phyloP scores from a whole-genome alignment of 2,888 invertebrate genomes.

The Spisula solida region DNA sequence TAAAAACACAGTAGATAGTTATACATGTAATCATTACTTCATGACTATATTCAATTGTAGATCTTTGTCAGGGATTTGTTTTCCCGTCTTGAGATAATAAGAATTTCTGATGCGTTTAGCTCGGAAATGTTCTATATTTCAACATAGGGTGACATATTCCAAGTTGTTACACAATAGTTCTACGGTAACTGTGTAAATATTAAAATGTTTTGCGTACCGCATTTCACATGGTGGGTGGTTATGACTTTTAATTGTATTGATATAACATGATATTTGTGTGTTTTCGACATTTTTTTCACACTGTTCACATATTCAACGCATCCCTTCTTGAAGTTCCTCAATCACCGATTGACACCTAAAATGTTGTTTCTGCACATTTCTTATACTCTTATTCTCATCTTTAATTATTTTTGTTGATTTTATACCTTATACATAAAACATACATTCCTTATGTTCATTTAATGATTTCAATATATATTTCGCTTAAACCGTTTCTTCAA shows the following conservation, averaged over 20 bases:
- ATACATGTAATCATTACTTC: no score
- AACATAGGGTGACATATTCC: not conserved
- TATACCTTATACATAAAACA: no score
- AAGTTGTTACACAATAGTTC: not conserved
- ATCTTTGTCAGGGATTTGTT: not conserved
- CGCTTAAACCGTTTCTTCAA: no score
- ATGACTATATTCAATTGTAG: no score
- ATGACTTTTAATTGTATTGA: not conserved
- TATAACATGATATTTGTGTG: not conserved
- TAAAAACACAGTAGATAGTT: no score
- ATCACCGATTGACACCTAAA: not conserved
- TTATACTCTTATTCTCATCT: not conserved
- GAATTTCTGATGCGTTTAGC: not conserved
- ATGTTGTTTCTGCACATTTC: not conserved
- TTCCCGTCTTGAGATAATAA: not conserved
- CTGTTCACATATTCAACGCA: not conserved
- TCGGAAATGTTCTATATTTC: not conserved
- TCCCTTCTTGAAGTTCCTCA: not conserved
- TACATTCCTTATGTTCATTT: no score
- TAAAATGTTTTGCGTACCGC: not conserved
- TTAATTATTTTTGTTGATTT: not conserved
- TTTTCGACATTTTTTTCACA: not conserved
- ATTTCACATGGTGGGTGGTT: not conserved
- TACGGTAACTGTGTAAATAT: not conserved
- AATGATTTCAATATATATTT: no score